Conservation (phyloP, 2,888 invertebrate genomes). For the Spicauda simplicius region DNA sequence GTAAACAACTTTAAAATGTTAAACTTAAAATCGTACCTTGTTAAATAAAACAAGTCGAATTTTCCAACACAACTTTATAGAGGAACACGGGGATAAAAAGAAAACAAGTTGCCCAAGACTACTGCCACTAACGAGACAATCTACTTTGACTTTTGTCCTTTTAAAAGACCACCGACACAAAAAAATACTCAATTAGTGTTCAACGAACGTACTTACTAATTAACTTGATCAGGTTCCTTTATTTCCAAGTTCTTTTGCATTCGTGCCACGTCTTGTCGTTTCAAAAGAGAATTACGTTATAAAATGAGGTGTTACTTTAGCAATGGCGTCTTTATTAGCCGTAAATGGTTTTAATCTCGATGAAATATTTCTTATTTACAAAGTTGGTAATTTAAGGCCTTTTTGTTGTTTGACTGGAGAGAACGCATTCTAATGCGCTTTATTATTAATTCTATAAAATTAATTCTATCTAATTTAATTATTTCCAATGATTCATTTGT, state of each 20-base stretch:
- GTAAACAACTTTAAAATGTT: not conserved
- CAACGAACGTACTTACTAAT: slow-evolving; percentile 74
- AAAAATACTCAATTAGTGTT: slow-evolving; percentile 75
- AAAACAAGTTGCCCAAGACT: slow-evolving; percentile 33
- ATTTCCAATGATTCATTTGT: too few relatives aligned
- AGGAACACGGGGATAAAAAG: slow-evolving; percentile 27
- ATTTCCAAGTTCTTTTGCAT: slow-evolving; percentile 61
- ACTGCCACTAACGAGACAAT: slow-evolving; percentile 43
- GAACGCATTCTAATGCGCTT: too few relatives aligned
- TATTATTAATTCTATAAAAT: too few relatives aligned
- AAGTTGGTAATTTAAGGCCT: too few relatives aligned
- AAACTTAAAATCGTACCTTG: not conserved
- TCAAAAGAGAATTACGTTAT: slow-evolving; percentile 37
- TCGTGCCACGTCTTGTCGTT: slow-evolving; percentile 50
- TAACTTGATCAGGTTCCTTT: slow-evolving; percentile 75
- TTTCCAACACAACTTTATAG: slow-evolving; percentile 19
- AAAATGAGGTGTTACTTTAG: slow-evolving; percentile 41
- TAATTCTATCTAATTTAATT: too few relatives aligned
- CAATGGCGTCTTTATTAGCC: slow-evolving; percentile 29
- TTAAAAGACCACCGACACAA: slow-evolving; percentile 59
- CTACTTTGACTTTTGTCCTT: slow-evolving; percentile 66
- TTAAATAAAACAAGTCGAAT: slow-evolving; percentile 2
- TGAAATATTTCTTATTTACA: not conserved
- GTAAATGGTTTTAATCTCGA: slow-evolving; percentile 3
- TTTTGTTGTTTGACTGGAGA: too few relatives aligned